Percentiles rank a stretch among this genome's conserved stretches.
These are phyloP conservation scores for Sinocyclocheilus anshuiensis DNA, from an alignment of 2,113 vertebrate species.

Conservation along the genomic window DNA sequence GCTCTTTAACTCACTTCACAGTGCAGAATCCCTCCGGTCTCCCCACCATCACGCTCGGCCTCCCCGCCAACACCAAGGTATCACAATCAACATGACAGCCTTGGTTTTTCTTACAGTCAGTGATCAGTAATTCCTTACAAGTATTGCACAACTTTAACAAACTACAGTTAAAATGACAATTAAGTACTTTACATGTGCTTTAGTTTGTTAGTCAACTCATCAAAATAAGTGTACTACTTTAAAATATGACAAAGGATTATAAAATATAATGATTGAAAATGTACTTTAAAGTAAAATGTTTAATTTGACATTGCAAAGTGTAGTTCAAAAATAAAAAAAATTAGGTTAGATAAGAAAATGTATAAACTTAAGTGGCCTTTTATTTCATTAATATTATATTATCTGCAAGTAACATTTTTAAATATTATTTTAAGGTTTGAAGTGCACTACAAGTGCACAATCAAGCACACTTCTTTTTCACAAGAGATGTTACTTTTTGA, in stretches of 20 bases:
- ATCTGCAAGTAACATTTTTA: too few species aligned
- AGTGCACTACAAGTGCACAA: background rate
- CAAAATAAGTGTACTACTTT: too few species aligned
- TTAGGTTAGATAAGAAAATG: too few species aligned
- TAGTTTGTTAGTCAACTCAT: background rate
- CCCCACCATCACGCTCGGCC: slow-evolving; percentile 89
- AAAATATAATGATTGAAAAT: too few species aligned
- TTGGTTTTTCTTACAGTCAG: too few species aligned
- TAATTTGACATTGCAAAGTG: too few species aligned
- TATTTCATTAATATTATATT: background rate
- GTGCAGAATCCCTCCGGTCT: slow-evolving; percentile 82
- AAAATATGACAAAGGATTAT: too few species aligned
- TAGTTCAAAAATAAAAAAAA: too few species aligned
- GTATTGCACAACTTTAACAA: background rate
- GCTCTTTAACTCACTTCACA: slow-evolving; percentile 80
- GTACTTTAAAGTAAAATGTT: too few species aligned
- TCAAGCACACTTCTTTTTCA: background rate
- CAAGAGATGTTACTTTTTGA: background rate
- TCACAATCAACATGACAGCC: background rate
- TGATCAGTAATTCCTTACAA: background rate
- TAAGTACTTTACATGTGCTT: too few species aligned
- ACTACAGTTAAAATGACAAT: background rate
- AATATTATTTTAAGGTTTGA: background rate
- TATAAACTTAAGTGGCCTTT: background rate
- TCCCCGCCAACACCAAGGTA: slow-evolving; percentile 87